Evolutionary conservation across 2,797 vertebrate genomes (phyloP).

Genomic region (Enoplosus armatus): DNA sequence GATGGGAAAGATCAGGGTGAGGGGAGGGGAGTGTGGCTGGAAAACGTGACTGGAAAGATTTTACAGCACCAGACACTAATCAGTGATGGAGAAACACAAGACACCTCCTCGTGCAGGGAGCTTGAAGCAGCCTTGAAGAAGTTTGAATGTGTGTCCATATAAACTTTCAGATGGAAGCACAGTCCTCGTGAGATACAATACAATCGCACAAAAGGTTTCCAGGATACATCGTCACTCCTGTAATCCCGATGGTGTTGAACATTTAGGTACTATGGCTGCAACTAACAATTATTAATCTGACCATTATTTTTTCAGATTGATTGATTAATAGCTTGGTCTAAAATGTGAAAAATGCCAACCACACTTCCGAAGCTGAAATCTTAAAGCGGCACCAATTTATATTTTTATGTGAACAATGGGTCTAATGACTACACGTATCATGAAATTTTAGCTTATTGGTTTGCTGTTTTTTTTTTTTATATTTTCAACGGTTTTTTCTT

Average conservation of each 20-base stretch:
- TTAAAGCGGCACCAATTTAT: no score
- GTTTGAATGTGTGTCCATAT: neutral
- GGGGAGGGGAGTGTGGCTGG: neutral
- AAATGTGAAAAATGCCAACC: no score
- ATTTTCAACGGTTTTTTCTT: no score
- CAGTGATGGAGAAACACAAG: neutral
- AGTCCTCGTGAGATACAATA: neutral
- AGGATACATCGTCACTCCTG: neutral
- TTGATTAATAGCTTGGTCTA: no score
- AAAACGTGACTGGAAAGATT: neutral
- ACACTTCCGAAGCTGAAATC: no score
- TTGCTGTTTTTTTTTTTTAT: no score
- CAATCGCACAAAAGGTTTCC: neutral
- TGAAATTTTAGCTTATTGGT: no score
- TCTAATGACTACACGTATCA: no score
- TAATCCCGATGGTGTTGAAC: neutral
- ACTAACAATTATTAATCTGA: neutral
- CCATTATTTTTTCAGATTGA: no score
- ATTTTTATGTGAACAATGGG: no score
- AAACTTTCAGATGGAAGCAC: neutral
- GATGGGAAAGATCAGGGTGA: no score
- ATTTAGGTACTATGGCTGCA: neutral
- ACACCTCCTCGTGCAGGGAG: neutral
- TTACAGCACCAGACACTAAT: neutral
- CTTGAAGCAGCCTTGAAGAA: neutral